A percentile compares a stretch with the other conserved stretches of the same genome.
Evolutionary conservation across 2,113 vertebrate species (phyloP).

Genomic region (Pampusana beccarii): DNA sequence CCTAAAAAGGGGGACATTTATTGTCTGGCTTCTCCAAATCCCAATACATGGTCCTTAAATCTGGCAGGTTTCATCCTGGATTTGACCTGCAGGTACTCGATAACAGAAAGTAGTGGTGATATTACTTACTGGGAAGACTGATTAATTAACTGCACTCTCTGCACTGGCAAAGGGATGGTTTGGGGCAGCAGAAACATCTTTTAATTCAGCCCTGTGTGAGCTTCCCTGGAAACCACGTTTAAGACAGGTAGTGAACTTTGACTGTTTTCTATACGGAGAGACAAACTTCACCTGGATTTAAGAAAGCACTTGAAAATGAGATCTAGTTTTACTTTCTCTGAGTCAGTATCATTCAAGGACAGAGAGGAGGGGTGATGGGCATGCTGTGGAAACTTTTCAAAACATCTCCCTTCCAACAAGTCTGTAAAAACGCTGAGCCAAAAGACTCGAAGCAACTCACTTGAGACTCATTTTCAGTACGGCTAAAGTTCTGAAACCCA

Average conservation of each 20-base stretch:
- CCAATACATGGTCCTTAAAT: background rate
- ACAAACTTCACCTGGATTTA: background rate
- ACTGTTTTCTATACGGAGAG: background rate
- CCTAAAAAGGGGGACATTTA: background rate
- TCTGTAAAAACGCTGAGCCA: slow-evolving; percentile 74
- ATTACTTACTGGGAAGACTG: background rate
- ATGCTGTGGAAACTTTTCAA: slow-evolving; percentile 4
- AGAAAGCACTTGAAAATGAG: background rate
- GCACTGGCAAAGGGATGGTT: background rate
- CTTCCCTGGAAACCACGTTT: background rate
- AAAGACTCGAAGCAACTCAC: slow-evolving; percentile 70
- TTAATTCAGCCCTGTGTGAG: background rate
- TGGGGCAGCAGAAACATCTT: background rate
- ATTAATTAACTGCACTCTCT: background rate
- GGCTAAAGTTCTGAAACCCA: slow-evolving; percentile 78
- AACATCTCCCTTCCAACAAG: slow-evolving; percentile 55
- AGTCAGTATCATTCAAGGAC: background rate
- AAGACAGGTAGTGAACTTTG: background rate
- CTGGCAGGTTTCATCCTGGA: background rate
- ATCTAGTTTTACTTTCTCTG: background rate
- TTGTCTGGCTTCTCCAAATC: background rate
- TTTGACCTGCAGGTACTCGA: background rate
- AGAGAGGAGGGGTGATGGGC: background rate
- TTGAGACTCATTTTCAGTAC: slow-evolving; percentile 78
- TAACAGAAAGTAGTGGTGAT: background rate